Conservation (phyloP, 2,113 vertebrate species). For the Sinocyclocheilus grahami region DNA sequence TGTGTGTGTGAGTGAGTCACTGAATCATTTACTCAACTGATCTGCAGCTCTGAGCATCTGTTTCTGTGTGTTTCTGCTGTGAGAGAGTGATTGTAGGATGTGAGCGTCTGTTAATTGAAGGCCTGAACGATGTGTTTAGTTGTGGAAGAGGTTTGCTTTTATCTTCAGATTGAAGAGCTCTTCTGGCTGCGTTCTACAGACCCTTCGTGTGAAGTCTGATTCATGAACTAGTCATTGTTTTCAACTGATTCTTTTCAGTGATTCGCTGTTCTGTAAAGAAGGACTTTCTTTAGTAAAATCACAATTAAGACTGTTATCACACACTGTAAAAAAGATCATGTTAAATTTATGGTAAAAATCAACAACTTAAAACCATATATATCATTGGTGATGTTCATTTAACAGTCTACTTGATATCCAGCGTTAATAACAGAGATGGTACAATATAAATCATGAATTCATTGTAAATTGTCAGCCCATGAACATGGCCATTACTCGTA, state of each 20-base stretch:
- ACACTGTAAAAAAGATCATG: too few relatives aligned
- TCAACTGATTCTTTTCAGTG: neutral
- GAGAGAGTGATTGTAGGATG: neutral
- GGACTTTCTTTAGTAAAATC: neutral
- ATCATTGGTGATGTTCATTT: too few relatives aligned
- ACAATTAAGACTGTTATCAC: neutral
- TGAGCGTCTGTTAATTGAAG: neutral
- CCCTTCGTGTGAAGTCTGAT: too few relatives aligned
- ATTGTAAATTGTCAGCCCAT: too few relatives aligned
- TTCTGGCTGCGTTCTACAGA: conserved; percentile 49
- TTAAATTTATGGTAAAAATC: too few relatives aligned
- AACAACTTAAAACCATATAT: too few relatives aligned
- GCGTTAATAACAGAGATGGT: too few relatives aligned
- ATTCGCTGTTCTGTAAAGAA: neutral
- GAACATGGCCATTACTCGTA: too few relatives aligned
- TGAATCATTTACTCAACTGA: neutral
- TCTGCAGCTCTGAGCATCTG: neutral
- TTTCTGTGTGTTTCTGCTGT: neutral
- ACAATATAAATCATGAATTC: too few relatives aligned
- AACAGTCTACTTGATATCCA: too few relatives aligned
- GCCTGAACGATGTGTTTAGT: neutral
- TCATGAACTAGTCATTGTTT: too few relatives aligned
- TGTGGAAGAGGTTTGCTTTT: conserved; percentile 11
- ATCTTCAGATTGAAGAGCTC: conserved; percentile 36
- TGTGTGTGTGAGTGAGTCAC: too few relatives aligned